These are phyloP conservation scores for Styela clava DNA, from an alignment of 23 tunicate genomes.

Conservation along the genomic window DNA sequence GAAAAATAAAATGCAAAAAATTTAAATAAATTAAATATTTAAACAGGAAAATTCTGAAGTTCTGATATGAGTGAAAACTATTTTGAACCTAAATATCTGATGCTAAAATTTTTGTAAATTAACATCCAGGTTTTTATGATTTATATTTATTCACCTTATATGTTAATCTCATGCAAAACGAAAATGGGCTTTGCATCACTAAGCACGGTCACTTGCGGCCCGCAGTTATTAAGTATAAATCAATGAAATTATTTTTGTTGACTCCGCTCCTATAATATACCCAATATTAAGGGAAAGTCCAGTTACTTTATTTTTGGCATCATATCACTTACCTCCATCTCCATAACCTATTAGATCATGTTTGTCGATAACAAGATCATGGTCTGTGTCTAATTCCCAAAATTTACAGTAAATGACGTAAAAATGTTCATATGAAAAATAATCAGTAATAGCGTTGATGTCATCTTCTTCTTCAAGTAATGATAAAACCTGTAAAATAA, in stretches of 20 bases:
- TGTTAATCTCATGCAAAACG: too few species aligned
- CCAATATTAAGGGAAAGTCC: too few species aligned
- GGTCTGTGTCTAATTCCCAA: conserved; percentile 99
- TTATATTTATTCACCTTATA: too few species aligned
- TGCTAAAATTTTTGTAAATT: too few species aligned
- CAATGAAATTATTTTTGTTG: too few species aligned
- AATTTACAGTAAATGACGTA: conserved; percentile 98
- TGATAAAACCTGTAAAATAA: conserved; percentile 37
- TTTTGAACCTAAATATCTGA: too few species aligned
- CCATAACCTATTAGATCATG: conserved; percentile 66
- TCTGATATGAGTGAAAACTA: not conserved
- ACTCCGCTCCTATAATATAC: too few species aligned
- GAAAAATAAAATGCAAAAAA: conserved; percentile 7
- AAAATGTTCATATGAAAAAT: conserved; percentile 95
- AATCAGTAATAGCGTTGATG: conserved; percentile 79
- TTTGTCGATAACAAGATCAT: conserved; percentile 85
- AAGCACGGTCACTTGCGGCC: too few species aligned
- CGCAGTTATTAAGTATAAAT: too few species aligned
- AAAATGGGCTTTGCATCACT: too few species aligned
- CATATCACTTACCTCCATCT: conserved; percentile 57
- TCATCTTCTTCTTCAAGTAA: conserved; percentile 79
- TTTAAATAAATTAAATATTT: not conserved
- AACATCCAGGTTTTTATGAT: too few species aligned
- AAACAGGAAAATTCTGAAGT: not conserved
- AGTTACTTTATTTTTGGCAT: too few species aligned